These are phyloP conservation scores for Tachypleus tridentatus DNA, from an alignment of 1,140 invertebrate genomes.

Conservation along the genomic window DNA sequence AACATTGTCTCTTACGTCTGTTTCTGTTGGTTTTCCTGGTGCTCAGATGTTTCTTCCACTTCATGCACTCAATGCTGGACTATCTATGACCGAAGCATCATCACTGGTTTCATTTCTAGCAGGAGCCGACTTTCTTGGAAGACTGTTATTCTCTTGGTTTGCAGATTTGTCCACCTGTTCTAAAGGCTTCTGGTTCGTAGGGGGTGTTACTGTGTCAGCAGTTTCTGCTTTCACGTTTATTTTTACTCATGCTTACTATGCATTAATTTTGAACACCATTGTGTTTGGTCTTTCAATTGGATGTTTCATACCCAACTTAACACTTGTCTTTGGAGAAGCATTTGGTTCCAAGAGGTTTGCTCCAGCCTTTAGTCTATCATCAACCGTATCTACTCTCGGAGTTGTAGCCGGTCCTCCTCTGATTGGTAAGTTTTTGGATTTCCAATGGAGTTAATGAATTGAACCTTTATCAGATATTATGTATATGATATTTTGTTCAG, in stretches of 20 bases:
- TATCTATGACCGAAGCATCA: constrained; percentile 16
- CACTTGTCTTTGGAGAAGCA: constrained; percentile 21
- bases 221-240: constrained; percentile 17
- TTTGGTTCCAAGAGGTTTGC: constrained; percentile 17
- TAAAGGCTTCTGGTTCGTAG: constrained; percentile 21
- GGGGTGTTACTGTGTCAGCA: constrained; percentile 20
- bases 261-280: constrained; percentile 11
- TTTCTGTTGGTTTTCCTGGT: constrained; percentile 17
- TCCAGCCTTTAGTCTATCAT: constrained; percentile 16
- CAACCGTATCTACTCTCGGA: constrained; percentile 11
- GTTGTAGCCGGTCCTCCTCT: constrained; percentile 14
- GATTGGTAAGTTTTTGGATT: constrained; percentile 12
- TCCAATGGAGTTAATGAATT: too few species aligned
- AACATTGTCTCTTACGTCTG: constrained; percentile 19
- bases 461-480: too few species aligned
- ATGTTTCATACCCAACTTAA: constrained; percentile 20
- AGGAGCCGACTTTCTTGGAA: constrained; percentile 20
- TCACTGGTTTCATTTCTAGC: constrained; percentile 20
- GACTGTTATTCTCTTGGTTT: constrained; percentile 20
- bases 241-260: constrained; percentile 14
- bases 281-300: constrained; percentile 20
- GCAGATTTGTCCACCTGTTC: constrained; percentile 21
- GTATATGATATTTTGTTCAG: too few species aligned
- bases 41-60: constrained; percentile 21
- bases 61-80: constrained; percentile 17